Conservation (phyloP, 2,888 invertebrate species). For the Gastracanthus pulcherrimus region DNA sequence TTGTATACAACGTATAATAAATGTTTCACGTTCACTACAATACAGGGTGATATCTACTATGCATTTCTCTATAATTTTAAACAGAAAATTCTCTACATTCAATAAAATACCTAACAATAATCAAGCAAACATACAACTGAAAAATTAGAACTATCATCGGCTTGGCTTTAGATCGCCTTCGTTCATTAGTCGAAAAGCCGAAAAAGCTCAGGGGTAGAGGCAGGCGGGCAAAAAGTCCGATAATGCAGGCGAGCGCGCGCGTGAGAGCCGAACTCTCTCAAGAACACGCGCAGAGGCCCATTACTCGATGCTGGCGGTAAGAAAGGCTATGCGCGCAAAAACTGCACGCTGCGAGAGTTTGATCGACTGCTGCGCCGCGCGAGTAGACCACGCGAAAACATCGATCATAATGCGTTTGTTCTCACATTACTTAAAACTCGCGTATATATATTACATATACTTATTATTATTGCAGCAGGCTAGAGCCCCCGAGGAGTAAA, state of each 20-base stretch:
- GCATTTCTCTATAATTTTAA: too few species aligned
- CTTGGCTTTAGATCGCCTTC: neutral
- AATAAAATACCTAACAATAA: too few species aligned
- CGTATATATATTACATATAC: neutral
- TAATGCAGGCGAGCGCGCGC: too few species aligned
- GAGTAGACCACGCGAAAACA: neutral
- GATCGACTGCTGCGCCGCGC: slow-evolving; percentile 18
- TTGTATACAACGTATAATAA: too few species aligned
- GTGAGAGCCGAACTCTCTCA: neutral
- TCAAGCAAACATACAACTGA: too few species aligned
- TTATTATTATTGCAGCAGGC: neutral
- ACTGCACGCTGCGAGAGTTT: slow-evolving; percentile 16
- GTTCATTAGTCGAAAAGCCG: slow-evolving; percentile 13
- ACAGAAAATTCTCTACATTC: too few species aligned
- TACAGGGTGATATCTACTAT: too few species aligned
- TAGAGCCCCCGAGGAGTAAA: slow-evolving; percentile 4
- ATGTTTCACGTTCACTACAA: too few species aligned
- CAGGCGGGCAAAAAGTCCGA: neutral
- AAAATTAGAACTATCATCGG: too few species aligned
- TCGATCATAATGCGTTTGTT: slow-evolving; percentile 30
- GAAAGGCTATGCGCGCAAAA: neutral
- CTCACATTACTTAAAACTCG: neutral
- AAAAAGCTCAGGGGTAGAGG: neutral
- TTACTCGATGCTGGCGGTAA: neutral
- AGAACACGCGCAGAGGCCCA: neutral